Evolutionary conservation across 2,888 invertebrate species (phyloP).

Genomic region (Callinectes sapidus): DNA sequence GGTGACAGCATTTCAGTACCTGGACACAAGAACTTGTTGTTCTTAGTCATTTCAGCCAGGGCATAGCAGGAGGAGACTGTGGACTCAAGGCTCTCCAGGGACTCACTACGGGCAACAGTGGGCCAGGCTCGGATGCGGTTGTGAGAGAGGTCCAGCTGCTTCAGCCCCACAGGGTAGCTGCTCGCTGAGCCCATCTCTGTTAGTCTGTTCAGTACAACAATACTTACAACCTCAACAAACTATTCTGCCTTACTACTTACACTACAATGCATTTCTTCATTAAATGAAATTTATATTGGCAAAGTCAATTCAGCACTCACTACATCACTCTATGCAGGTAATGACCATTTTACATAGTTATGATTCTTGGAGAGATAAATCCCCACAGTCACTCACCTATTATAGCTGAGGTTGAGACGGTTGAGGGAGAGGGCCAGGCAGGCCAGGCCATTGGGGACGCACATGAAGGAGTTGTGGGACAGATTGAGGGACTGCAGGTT

Average conservation of each 20-base stretch:
- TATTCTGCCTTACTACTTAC: not conserved
- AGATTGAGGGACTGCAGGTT: conserved; percentile 87
- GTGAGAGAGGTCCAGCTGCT: conserved; percentile 94
- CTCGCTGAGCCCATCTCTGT: conserved; percentile 88
- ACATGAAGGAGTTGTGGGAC: conserved; percentile 92
- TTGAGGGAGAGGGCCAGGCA: conserved; percentile 92
- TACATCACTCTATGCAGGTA: not conserved
- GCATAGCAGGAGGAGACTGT: conserved; percentile 67
- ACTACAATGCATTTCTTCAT: not conserved
- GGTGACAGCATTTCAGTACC: conserved; percentile 39
- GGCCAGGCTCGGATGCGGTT: conserved; percentile 93
- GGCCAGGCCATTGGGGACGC: conserved; percentile 90
- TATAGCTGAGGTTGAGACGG: conserved; percentile 92
- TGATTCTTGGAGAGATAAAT: not conserved
- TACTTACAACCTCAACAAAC: not conserved
- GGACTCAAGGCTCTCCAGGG: conserved; percentile 62
- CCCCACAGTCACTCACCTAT: conserved; percentile 78
- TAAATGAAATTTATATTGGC: not conserved
- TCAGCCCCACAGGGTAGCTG: conserved; percentile 90
- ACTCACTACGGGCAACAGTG: conserved; percentile 60
- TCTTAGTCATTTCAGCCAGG: conserved; percentile 62
- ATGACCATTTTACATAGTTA: not conserved
- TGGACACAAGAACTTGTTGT: conserved; percentile 48
- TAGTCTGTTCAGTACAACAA: conserved; percentile 74
- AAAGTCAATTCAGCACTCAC: not conserved